phyloP scores from a whole-genome alignment of 1,140 invertebrate species.

The Vanessa atalanta region DNA sequence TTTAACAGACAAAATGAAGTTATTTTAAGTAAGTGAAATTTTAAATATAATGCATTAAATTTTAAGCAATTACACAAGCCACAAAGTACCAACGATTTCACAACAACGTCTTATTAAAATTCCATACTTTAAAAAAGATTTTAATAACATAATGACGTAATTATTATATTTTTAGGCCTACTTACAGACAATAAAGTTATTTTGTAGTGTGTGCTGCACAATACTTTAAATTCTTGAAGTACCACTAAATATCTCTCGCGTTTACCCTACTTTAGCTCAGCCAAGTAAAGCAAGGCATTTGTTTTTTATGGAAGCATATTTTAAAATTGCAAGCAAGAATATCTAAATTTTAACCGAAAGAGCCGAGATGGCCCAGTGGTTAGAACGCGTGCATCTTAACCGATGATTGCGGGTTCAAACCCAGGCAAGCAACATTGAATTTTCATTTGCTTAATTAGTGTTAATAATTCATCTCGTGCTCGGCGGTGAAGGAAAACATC shows the following conservation, averaged over 20 bases:
- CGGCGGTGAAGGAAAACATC: no score
- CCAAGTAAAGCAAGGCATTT: not conserved
- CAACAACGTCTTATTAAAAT: slow-evolving; percentile 9
- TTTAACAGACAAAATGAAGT: not conserved
- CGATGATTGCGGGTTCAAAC: no score
- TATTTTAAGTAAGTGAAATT: not conserved
- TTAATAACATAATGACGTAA: slow-evolving; percentile 9
- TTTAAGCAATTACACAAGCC: slow-evolving; percentile 6
- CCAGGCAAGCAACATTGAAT: no score
- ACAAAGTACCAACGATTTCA: not conserved
- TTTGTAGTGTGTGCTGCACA: slow-evolving; percentile 7
- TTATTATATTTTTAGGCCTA: slow-evolving; percentile 4
- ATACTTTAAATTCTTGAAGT: slow-evolving; percentile 4
- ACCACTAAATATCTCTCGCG: not conserved
- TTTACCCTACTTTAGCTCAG: not conserved
- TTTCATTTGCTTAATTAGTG: no score
- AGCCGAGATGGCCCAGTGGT: no score
- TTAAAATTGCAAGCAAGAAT: no score
- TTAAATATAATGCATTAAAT: not conserved
- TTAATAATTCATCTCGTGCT: no score
- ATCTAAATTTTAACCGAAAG: no score
- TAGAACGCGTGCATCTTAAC: no score
- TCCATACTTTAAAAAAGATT: slow-evolving; percentile 13
- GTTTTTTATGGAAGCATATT: no score
- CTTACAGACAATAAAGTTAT: slow-evolving; percentile 3